phyloP scores from a whole-genome alignment of 2,113 vertebrate genomes.

The Oxyura jamaicensis region DNA sequence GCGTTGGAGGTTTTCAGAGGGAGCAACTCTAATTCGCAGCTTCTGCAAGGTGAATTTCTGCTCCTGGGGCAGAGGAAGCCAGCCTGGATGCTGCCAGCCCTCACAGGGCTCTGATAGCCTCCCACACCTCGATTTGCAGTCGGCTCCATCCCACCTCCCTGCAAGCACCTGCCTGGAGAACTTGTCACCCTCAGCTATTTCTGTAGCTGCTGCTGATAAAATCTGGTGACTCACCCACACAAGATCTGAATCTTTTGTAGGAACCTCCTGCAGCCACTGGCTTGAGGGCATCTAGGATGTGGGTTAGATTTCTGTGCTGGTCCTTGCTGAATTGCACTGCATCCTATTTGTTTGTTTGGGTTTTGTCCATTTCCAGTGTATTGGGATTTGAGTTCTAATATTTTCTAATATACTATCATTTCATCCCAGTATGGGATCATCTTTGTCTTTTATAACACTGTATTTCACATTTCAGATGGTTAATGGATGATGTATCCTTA shows the following conservation, averaged over 20 bases:
- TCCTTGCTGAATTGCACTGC: not conserved
- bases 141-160: not conserved
- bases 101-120: not conserved
- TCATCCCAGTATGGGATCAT: not conserved
- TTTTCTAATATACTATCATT: not conserved
- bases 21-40: fast-evolving
- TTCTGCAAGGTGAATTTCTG: not conserved
- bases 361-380: not conserved
- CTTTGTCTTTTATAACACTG: not conserved
- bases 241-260: not conserved
- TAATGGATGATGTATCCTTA: not conserved
- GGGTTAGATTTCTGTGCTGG: not conserved
- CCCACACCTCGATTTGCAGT: not conserved
- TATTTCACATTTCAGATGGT: not conserved
- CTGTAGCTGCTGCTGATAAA: not conserved
- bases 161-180: not conserved
- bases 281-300: not conserved
- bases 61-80: not conserved
- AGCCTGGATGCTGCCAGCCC: not conserved
- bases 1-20: not conserved
- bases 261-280: not conserved
- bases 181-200: not conserved
- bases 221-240: fast-evolving
- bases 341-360: not conserved
- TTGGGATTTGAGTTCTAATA: not conserved